Percentiles rank a stretch among this genome's conserved stretches.
phyloP scores from a whole-genome alignment of 1,140 invertebrate genomes.

The Lineus longissimus region DNA sequence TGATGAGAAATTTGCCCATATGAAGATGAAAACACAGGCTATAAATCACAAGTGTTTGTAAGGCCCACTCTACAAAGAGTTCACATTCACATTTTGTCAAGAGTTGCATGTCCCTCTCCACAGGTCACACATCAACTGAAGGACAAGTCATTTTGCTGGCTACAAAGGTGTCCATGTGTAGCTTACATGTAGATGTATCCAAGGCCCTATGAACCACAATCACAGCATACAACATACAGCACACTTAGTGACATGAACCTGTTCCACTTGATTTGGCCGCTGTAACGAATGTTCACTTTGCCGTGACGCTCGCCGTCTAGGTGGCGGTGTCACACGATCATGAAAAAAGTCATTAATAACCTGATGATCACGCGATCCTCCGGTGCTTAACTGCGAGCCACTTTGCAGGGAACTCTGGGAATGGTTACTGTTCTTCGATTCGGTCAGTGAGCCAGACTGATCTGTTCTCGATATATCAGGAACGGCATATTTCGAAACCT shows the following conservation, averaged over 20 bases:
- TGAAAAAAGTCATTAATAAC: too few relatives aligned
- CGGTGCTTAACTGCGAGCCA: not conserved
- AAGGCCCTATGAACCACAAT: too few relatives aligned
- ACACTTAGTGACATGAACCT: constrained; percentile 31
- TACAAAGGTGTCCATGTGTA: too few relatives aligned
- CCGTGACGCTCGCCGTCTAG: not conserved
- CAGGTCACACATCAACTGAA: too few relatives aligned
- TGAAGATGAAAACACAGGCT: too few relatives aligned
- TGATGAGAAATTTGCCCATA: too few relatives aligned
- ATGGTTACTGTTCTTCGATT: not conserved
- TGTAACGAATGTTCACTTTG: not conserved
- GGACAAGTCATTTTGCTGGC: too few relatives aligned
- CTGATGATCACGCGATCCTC: not conserved
- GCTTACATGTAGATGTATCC: too few relatives aligned
- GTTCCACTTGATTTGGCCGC: constrained; percentile 18
- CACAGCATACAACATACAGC: constrained; percentile 33
- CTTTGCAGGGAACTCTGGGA: not conserved
- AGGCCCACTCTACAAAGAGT: too few relatives aligned
- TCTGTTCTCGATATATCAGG: constrained; percentile 21
- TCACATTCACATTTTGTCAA: too few relatives aligned
- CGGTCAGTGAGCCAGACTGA: constrained; percentile 17
- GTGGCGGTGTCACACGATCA: constrained; percentile 4
- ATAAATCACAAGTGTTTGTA: too few relatives aligned
- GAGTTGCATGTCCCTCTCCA: too few relatives aligned
- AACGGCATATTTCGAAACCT: constrained; percentile 30